These are phyloP conservation scores for Argyresthia goedartella DNA, from an alignment of 2,888 invertebrate species.

Conservation along the genomic window DNA sequence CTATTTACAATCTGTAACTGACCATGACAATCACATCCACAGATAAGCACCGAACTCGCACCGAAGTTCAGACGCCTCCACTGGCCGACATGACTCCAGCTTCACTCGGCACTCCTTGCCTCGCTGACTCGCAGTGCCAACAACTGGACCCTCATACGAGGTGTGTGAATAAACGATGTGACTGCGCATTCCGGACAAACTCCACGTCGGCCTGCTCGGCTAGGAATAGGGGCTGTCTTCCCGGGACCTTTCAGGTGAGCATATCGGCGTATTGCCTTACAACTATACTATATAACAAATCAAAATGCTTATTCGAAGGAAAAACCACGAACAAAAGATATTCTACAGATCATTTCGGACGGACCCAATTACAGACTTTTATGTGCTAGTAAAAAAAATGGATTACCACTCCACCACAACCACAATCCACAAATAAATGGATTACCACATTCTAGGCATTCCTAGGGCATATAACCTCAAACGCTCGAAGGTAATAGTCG, in stretches of 20 bases:
- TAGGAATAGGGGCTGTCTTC: slow-evolving; percentile 81
- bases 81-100: slow-evolving; percentile 65
- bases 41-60: slow-evolving; percentile 56
- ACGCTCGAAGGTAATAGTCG: no score
- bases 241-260: slow-evolving; percentile 85
- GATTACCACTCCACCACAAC: no score
- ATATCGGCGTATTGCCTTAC: not conserved
- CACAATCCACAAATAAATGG: no score
- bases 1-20: no score
- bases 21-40: slow-evolving; percentile 14
- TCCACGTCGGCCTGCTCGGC: slow-evolving; percentile 78
- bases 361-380: no score
- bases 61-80: slow-evolving; percentile 23
- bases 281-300: not conserved
- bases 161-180: slow-evolving; percentile 82
- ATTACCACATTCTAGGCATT: no score
- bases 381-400: no score
- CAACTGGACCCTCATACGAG: slow-evolving; percentile 82
- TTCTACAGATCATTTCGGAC: no score
- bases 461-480: no score
- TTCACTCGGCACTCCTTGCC: slow-evolving; percentile 83
- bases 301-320: no score
- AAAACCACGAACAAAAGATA: no score
- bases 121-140: slow-evolving; percentile 82
- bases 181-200: slow-evolving; percentile 75